Conservation (phyloP, 2,888 invertebrate species). For the Volucella bombylans region DNA sequence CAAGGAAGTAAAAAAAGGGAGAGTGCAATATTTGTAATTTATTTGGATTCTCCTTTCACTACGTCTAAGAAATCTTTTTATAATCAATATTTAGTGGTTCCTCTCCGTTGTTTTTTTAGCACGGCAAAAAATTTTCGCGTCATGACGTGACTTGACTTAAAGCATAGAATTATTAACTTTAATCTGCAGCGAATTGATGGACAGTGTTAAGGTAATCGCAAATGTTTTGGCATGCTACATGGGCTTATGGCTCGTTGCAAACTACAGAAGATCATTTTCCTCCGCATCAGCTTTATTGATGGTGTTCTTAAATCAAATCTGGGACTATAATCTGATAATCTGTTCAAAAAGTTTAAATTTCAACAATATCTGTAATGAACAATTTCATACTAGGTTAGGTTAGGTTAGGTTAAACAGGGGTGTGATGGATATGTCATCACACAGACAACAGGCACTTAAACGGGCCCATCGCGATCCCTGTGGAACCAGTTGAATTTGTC, state of each 20-base stretch:
- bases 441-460: no score
- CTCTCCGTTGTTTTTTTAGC: no score
- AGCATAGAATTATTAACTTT: slow-evolving; percentile 89
- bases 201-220: slow-evolving; percentile 90
- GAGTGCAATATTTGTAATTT: no score
- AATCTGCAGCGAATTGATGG: slow-evolving; percentile 88
- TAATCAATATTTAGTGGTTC: no score
- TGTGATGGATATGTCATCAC: no score
- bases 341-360: slow-evolving; percentile 90
- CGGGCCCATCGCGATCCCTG: no score
- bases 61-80: no score
- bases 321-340: slow-evolving; percentile 83
- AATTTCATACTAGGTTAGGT: slow-evolving; percentile 86
- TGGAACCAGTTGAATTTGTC: no score
- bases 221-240: slow-evolving; percentile 90
- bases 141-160: slow-evolving; percentile 75
- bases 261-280: slow-evolving; percentile 91
- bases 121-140: no score
- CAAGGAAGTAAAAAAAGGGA: no score
- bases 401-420: no score
- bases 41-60: no score
- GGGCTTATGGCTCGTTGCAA: slow-evolving; percentile 89
- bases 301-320: slow-evolving; percentile 78
- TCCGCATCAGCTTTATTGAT: slow-evolving; percentile 90
- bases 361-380: slow-evolving; percentile 87